Conservation (phyloP, 1,140 invertebrate genomes). For the Nymphalis io region DNA sequence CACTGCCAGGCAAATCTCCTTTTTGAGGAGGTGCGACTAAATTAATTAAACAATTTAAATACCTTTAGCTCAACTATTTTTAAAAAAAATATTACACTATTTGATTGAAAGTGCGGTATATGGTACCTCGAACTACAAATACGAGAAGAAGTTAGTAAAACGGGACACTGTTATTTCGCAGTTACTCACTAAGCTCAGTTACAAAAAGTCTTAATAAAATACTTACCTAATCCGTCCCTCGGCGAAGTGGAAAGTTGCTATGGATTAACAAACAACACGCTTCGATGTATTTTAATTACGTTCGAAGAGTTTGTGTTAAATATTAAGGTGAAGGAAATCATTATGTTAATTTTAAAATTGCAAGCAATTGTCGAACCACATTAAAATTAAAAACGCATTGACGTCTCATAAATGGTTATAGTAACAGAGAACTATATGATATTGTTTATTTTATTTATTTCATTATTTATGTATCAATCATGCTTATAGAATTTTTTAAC, state of each 20-base stretch:
- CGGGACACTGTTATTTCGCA: not conserved
- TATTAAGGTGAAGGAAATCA: not conserved
- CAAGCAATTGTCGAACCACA: not conserved
- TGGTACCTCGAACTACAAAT: not conserved
- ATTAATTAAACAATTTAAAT: no score
- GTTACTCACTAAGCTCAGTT: constrained; percentile 7
- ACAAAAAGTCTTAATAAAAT: constrained; percentile 22
- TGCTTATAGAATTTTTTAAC: no score
- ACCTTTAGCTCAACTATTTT: no score
- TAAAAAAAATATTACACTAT: no score
- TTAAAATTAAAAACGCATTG: no score
- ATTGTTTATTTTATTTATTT: no score
- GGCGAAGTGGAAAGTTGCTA: constrained; percentile 17
- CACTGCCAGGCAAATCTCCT: no score
- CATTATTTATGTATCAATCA: no score
- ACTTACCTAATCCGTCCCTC: constrained; percentile 19
- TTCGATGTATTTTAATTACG: constrained; percentile 11
- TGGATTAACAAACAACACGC: constrained; percentile 2
- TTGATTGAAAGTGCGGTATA: no score
- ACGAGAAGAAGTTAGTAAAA: not conserved
- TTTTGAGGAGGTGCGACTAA: no score
- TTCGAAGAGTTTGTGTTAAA: not conserved
- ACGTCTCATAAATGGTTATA: no score
- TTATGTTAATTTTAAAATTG: not conserved
- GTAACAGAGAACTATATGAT: no score